A percentile compares a stretch with the other conserved stretches of the same genome.
Evolutionary conservation across 64 coral and sea anemone species (phyloP).

Genomic region (Montipora sp.): DNA sequence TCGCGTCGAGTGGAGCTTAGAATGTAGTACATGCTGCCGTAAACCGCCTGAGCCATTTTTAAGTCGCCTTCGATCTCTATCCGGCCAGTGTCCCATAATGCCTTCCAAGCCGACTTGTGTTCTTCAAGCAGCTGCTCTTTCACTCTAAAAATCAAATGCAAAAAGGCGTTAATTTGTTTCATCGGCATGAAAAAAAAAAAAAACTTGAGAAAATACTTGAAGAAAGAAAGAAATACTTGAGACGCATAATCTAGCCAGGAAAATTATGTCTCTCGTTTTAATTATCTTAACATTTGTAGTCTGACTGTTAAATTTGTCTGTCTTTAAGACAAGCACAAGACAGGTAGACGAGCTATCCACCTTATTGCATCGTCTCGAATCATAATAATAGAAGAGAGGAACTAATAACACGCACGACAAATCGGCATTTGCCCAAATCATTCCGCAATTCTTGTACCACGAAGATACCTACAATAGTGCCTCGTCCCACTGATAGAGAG

Average conservation of each 20-base stretch:
- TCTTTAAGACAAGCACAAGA: too few relatives aligned
- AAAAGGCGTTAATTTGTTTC: background rate
- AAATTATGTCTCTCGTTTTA: too few relatives aligned
- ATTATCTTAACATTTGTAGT: too few relatives aligned
- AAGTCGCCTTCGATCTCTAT: constrained; percentile 69
- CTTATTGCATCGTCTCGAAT: too few relatives aligned
- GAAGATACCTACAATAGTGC: constrained; percentile 35
- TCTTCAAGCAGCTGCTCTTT: constrained; percentile 20
- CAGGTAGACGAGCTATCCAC: too few relatives aligned
- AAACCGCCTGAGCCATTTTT: constrained; percentile 67
- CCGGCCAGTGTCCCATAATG: constrained; percentile 59
- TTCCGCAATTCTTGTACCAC: background rate
- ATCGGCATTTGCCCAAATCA: too few relatives aligned
- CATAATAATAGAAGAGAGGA: too few relatives aligned
- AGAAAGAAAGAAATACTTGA: too few relatives aligned
- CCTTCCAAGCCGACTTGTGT: constrained; percentile 70
- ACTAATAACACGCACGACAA: too few relatives aligned
- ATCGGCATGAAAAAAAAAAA: background rate
- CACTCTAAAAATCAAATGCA: background rate
- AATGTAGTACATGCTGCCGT: constrained; percentile 69
- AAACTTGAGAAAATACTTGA: too few relatives aligned
- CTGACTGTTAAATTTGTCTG: too few relatives aligned
- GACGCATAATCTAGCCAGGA: too few relatives aligned
- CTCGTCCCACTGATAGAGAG: constrained; percentile 66
- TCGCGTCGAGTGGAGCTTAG: constrained; percentile 68